phyloP scores from a whole-genome alignment of 2,888 invertebrate species.

The Tetanocera ferruginea region DNA sequence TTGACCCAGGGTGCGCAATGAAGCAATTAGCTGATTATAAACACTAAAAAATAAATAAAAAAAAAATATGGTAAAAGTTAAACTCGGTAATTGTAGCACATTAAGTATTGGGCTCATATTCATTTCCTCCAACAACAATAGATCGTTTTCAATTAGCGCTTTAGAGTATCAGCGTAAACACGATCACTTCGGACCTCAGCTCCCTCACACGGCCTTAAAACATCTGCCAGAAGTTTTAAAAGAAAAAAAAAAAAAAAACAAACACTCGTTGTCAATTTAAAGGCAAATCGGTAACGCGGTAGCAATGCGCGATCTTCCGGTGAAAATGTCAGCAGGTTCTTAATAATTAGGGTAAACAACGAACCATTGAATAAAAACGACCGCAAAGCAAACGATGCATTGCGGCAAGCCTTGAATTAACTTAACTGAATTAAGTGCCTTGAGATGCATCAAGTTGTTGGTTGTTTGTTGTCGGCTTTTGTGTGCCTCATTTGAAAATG shows the following conservation, averaged over 20 bases:
- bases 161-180: constrained; percentile 5
- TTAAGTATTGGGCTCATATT: not conserved
- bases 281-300: constrained; percentile 5
- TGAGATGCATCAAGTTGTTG: too few species aligned
- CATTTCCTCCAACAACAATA: constrained; percentile 12
- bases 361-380: not conserved
- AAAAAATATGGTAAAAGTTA: not conserved
- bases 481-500: too few species aligned
- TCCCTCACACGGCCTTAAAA: not conserved
- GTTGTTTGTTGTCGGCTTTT: too few species aligned
- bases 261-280: not conserved
- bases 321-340: constrained; percentile 12
- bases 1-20: not conserved
- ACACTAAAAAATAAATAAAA: not conserved
- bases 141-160: constrained; percentile 13
- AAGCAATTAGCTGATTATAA: constrained; percentile 1
- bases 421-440: too few species aligned
- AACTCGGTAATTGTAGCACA: constrained; percentile 19
- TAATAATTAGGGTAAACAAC: constrained; percentile 19
- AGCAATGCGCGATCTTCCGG: not conserved
- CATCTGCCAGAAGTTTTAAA: not conserved
- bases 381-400: too few species aligned
- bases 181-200: not conserved
- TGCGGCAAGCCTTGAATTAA: too few species aligned
- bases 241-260: not conserved